Evolutionary conservation across 2,113 vertebrate genomes (phyloP), one percentile per base, ranked within the genome.

Genomic region (Piaya cayana): DNA sequence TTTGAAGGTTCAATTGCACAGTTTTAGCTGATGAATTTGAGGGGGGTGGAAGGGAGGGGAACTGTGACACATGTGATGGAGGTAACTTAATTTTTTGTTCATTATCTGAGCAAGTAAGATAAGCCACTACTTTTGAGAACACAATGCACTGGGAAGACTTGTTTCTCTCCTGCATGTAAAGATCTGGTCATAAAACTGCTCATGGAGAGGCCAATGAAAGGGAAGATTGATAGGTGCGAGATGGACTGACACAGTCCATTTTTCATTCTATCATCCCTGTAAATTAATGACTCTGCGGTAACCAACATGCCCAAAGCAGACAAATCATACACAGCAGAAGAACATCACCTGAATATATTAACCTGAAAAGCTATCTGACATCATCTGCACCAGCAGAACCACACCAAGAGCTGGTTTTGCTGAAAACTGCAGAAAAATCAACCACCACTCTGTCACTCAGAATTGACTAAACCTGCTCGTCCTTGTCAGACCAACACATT

Each of bases 271-370:
- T 15, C 39, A 37, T 60, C 23, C 26, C 22, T 60, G 8, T 39
- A 68, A 42, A 82, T n/a, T 5, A 72, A 47, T 20, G 25, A 60
- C 4, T 50, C n/a, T 1, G 1, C 23, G 39, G 12, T 58, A 88
- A 17, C 20, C 42, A 90, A 5, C 0, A 0, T 42, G 21, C 26
- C 37, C 67, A 37, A 68, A 43, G 65, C 7, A 19, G 37, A 78
- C 3, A 7, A 65, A 75, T 50, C 25, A 55, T 39, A 36, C 65
- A 42, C 2, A 58, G 71, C 22, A 77, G 68, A 36, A 81, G n/a
- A n/a, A 30, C 15, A 47, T 42, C 4, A 43, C 18, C n/a, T 42
- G 45, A 84, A 58, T 5, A 8, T 8, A 49, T 2, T 18, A 80
- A 12, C 27, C 27, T 68, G 70, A 69, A 72, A 85, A 72, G 45